Percentiles rank a stretch among this genome's conserved stretches.
Evolutionary conservation across 2,113 vertebrate species (phyloP).

Genomic region (Nesoenas mayeri): DNA sequence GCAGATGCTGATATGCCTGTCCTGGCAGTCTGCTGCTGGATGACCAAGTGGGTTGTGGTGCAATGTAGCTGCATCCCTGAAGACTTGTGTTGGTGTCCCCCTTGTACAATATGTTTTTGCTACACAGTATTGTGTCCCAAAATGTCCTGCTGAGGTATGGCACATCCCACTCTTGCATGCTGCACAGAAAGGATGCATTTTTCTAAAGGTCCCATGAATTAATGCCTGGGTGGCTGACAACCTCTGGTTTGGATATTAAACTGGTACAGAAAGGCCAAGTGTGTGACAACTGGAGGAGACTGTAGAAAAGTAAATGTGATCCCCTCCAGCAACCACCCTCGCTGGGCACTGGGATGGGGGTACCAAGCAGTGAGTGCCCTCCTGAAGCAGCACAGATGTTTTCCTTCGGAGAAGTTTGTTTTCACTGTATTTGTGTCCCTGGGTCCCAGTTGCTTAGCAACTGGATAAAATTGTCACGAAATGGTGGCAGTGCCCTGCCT

Average conservation of each 20-base stretch:
- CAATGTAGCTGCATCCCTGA: background rate
- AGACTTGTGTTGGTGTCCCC: background rate
- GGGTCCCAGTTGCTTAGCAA: constrained; percentile 36
- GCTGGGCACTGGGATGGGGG: too few relatives aligned
- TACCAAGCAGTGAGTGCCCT: rapidly evolving
- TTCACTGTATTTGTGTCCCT: constrained; percentile 8
- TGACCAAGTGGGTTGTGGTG: background rate
- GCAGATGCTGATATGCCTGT: background rate
- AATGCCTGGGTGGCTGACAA: background rate
- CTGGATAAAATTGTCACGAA: constrained; percentile 43
- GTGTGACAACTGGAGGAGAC: background rate
- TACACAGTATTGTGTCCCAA: background rate
- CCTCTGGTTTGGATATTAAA: background rate
- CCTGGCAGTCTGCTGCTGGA: background rate
- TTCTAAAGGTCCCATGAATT: background rate
- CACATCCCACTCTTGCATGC: background rate
- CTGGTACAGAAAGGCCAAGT: background rate
- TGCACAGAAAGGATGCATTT: background rate
- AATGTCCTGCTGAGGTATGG: background rate
- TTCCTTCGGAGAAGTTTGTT: background rate
- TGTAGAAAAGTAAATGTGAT: background rate
- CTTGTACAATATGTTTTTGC: background rate
- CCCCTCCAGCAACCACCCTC: too few relatives aligned
- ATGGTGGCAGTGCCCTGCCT: background rate
- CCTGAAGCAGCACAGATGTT: background rate